Base-by-base conservation (phyloP, 2,888 invertebrate genomes). In the Hylaea fasciaria region DNA sequence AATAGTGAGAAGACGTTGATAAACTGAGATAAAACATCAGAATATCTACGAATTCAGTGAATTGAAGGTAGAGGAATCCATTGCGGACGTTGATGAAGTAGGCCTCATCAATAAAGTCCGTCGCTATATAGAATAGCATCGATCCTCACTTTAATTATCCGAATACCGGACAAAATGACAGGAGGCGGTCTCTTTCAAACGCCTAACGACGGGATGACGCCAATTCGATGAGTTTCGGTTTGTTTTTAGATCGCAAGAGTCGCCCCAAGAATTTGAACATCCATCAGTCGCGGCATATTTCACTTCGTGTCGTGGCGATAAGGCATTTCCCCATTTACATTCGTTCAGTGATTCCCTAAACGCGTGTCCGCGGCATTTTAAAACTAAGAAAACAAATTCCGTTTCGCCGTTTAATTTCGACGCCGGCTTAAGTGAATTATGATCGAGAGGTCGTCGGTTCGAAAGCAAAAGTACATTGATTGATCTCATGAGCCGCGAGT, bases 171-270 rank as follows among this genome's bases (percentile, higher is more conserved):
- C 80, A 68, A 82, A 83, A 82, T 77, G 80, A 82, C 81, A 78
- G 80, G 69, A 77, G 76, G 81, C 83, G 86, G 82, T 73, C 75
- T 73, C 80, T 80, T 82, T 82, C 74, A 73, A 78, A 77, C 72
- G 70, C 69, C 68, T 74, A 82, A 82, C 77, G 76, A 79, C 81
- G 73, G 78, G 79, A 80, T 78, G 82, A 79, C 77, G 80, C 73
- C 81, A 76, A 81, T 82, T 77, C 77, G 76, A 81, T 78, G 79
- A 76, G 77, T 76, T 78, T 74, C 72, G 74, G 83, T 86, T 85
- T 83, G 83, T 85, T 89, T 89, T 86, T 87, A 87, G 87, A 86
- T 83, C 81, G 81, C 85, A 83, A 85, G 81, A 80, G 80, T 72
- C 74, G 68, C 71, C 75, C 66, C 68, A 74, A 76, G 86, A 87